These are phyloP conservation scores for Actinemys pallida DNA, from an alignment of 2,113 vertebrate genomes.

Conservation along the genomic window DNA sequence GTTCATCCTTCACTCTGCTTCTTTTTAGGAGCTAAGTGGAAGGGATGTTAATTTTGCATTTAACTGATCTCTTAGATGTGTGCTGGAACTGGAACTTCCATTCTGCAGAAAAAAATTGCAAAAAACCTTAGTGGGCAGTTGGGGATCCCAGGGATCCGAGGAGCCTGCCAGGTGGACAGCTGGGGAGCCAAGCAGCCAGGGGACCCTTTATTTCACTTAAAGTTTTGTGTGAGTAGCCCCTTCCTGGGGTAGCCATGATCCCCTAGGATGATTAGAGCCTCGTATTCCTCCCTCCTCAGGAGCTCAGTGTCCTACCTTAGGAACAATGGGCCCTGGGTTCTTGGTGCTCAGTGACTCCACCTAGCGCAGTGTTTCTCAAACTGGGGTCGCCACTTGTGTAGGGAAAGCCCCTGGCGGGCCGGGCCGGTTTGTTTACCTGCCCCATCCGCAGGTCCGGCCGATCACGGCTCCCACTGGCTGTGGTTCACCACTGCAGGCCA, in stretches of 20 bases:
- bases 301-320: background rate
- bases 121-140: background rate
- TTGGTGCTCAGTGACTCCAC: background rate
- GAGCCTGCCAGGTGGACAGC: background rate
- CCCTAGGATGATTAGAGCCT: background rate
- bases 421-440: too few relatives aligned
- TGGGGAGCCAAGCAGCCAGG: background rate
- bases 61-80: background rate
- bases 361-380: background rate
- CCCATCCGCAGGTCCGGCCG: too few relatives aligned
- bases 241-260: background rate
- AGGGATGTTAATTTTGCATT: background rate
- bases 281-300: background rate
- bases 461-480: too few relatives aligned
- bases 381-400: too few relatives aligned
- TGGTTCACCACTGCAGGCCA: too few relatives aligned
- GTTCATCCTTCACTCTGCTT: slow-evolving; percentile 57
- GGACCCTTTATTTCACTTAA: background rate
- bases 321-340: background rate
- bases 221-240: background rate
- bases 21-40: background rate
- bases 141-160: background rate
- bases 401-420: too few relatives aligned
- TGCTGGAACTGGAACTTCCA: background rate
- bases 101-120: background rate